Conservation (phyloP, 2,113 vertebrate species). For the Charadrius vociferus region DNA sequence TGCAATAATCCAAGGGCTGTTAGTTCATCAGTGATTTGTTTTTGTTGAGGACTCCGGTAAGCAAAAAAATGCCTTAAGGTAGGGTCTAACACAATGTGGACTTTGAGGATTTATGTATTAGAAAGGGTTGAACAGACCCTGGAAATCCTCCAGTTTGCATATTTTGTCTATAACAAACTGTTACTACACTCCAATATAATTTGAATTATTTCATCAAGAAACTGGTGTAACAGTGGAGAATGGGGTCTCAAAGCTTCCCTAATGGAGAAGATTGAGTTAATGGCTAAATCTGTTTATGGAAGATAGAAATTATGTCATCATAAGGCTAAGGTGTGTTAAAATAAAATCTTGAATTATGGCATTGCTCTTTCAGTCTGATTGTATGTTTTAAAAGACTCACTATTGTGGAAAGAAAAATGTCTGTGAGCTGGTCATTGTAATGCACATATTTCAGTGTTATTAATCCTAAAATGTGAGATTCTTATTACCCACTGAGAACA, state of each 20-base stretch:
- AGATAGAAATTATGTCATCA: background rate
- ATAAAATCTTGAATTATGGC: background rate
- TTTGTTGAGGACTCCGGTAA: background rate
- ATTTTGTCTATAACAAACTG: background rate
- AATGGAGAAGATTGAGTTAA: background rate
- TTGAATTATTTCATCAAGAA: constrained; percentile 2
- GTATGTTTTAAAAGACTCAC: background rate
- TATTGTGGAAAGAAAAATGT: background rate
- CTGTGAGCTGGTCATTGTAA: background rate
- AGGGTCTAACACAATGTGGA: background rate
- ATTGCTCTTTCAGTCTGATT: background rate
- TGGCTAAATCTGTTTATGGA: background rate
- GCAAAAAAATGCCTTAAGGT: background rate
- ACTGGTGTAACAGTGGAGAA: background rate
- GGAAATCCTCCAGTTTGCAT: background rate
- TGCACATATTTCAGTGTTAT: background rate
- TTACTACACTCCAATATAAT: background rate
- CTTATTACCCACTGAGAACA: background rate
- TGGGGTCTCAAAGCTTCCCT: background rate
- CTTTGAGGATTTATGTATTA: background rate
- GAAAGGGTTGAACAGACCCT: background rate
- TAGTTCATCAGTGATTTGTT: background rate
- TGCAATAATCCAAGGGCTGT: background rate
- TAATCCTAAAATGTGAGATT: background rate
- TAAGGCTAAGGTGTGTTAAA: constrained; percentile 16